A percentile compares a stretch with the other conserved stretches of the same genome.
These are phyloP conservation scores for Phrynocephalus guinanensis DNA, from an alignment of 2,797 vertebrate species.

Conservation along the genomic window DNA sequence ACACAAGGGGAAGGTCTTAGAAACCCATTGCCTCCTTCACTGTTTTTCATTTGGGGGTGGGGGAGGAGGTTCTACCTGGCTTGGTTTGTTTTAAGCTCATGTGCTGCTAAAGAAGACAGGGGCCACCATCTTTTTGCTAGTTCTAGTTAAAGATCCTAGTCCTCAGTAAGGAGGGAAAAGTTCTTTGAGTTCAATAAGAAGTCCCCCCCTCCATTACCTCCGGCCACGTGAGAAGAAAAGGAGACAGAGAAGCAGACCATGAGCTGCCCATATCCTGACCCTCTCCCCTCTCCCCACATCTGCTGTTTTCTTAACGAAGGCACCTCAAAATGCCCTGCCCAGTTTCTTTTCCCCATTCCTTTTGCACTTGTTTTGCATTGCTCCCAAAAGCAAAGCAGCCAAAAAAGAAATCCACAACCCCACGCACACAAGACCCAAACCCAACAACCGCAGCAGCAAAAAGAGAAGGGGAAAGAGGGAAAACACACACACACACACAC, in stretches of 20 bases:
- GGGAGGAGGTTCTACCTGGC: too few relatives aligned
- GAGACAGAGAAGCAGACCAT: background rate
- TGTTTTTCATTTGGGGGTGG: too few relatives aligned
- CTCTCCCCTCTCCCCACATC: conserved; percentile 41
- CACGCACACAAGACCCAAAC: too few relatives aligned
- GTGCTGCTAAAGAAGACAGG: rapidly evolving
- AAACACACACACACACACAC: too few relatives aligned
- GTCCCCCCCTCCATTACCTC: conserved; percentile 34
- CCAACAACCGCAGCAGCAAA: background rate
- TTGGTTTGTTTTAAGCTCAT: too few relatives aligned
- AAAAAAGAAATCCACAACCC: background rate
- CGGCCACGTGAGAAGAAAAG: background rate
- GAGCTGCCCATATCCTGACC: background rate
- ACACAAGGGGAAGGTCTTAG: too few relatives aligned
- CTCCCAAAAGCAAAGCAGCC: background rate
- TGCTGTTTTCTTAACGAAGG: conserved; percentile 18
- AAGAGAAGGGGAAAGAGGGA: too few relatives aligned
- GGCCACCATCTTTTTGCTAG: background rate
- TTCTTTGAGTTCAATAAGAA: conserved; percentile 64
- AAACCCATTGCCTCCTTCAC: too few relatives aligned
- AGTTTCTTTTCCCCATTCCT: too few relatives aligned
- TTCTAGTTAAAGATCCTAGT: background rate
- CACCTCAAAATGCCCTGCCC: background rate
- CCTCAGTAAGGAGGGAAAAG: conserved; percentile 38
- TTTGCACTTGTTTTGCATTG: conserved; percentile 72